Conservation (phyloP, 2,888 invertebrate genomes). For the Drosophila birchii region DNA sequence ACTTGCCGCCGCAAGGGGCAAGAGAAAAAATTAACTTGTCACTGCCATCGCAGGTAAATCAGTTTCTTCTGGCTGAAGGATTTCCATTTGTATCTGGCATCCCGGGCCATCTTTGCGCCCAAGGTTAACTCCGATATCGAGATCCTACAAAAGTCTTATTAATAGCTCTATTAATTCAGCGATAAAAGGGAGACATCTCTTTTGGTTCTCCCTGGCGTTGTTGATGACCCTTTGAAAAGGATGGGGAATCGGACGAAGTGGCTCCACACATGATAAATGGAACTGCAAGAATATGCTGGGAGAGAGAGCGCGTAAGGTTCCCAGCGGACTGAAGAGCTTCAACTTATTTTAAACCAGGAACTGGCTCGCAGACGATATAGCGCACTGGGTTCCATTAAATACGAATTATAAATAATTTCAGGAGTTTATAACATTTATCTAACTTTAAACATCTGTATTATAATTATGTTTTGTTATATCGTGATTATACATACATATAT, state of each 20-base stretch:
- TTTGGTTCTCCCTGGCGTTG: slow-evolving; percentile 33
- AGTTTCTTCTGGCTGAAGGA: slow-evolving; percentile 69
- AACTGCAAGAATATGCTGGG: slow-evolving; percentile 18
- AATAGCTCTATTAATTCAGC: slow-evolving; percentile 77
- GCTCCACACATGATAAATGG: slow-evolving; percentile 17
- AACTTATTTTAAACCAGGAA: background rate
- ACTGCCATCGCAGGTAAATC: slow-evolving; percentile 79
- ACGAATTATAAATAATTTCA: background rate
- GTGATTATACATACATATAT: too few species aligned
- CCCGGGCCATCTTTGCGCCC: slow-evolving; percentile 28
- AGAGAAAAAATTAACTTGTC: slow-evolving; percentile 78
- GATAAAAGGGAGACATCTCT: slow-evolving; percentile 67
- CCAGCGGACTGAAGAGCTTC: background rate
- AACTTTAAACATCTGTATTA: background rate
- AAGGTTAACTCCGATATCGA: slow-evolving; percentile 68
- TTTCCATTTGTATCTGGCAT: slow-evolving; percentile 51
- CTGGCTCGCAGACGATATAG: background rate
- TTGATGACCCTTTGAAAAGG: slow-evolving; percentile 36
- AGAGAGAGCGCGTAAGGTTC: background rate
- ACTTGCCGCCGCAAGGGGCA: slow-evolving; percentile 34
- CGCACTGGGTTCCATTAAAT: background rate
- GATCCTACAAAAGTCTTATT: slow-evolving; percentile 75
- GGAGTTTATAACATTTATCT: background rate
- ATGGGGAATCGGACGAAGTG: slow-evolving; percentile 26
- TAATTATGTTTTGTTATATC: background rate